Evolutionary conservation across 1,140 invertebrate species (phyloP), one percentile per base, ranked within the genome.

Genomic region (Hyles euphorbiae): DNA sequence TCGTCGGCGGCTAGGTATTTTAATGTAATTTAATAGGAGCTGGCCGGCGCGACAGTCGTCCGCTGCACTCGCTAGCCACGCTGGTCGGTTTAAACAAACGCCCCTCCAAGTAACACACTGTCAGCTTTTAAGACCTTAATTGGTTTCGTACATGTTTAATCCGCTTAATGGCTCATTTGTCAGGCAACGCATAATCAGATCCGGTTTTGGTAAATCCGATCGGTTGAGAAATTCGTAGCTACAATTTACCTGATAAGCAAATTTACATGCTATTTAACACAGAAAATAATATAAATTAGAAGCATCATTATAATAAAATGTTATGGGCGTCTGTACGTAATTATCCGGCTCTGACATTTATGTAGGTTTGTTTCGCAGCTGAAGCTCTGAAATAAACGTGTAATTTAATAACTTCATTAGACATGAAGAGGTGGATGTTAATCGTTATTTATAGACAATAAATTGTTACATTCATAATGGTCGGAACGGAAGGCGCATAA

Each of bases 401-500:
- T 54, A 68, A 59, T 63, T 45, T 58, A 72, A 74, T 70, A 49
- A 54, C 69, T 72, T 79, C 63, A 74, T 73, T 72, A 74, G 65
- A 61, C 50, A 58, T 56, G 65, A 60, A 56, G 57, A 68, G 70
- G 60, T 66, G 67, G 70, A 67, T 57, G 68, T 58, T 77, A 77
- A 81, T 81, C 72, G 72, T 83, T 81, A 78, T 77, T 83, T 83
- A 85, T 78, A 71, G 69, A 68, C 65, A 75, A 79, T 83, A 83
- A 83, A 83, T 81, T 83, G 74, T 79, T 74, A 68, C 76, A 75
- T 83, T 81, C 70, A 75, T 70, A 68, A 64, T 72, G 72, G 65
- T 69, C 62, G 69, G 66, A 71, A 77, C 76, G 76, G 78, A 84
- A 86, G 81, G 80, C 75, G 78, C 82, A 86, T 87, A 88, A 87